Evolutionary conservation across 2,113 vertebrate species (phyloP).

Genomic region (Caloenas nicobarica): DNA sequence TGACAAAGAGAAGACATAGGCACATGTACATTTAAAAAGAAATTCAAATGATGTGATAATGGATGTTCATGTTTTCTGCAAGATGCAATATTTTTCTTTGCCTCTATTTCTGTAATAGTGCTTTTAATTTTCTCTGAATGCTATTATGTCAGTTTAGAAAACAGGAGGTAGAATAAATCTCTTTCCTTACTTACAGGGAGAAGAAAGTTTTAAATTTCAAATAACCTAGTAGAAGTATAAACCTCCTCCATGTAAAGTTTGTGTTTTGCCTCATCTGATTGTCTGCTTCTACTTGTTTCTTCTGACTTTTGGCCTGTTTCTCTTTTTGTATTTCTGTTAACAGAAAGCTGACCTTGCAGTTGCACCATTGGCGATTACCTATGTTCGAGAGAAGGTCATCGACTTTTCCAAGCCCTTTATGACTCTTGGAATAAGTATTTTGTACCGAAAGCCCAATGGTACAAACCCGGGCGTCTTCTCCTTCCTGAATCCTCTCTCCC

Average conservation of each 20-base stretch:
- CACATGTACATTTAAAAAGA: neutral
- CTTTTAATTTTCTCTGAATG: neutral
- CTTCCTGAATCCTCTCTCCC: conserved; percentile 99
- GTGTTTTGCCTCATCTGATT: conserved; percentile 81
- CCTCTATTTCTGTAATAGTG: neutral
- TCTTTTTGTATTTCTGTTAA: conserved; percentile 81
- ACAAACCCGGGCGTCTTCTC: conserved; percentile 99
- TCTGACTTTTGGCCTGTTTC: conserved; percentile 71
- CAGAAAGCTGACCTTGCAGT: conserved; percentile 99
- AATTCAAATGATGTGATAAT: neutral
- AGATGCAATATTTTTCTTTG: neutral
- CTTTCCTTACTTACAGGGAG: neutral
- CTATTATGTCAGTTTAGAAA: neutral
- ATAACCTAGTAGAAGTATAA: conserved; percentile 62
- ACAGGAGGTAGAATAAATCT: conserved; percentile 32
- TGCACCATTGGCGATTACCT: conserved; percentile 97
- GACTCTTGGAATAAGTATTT: conserved; percentile 99
- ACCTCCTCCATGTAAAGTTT: conserved; percentile 64
- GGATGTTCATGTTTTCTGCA: neutral
- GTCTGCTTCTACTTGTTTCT: conserved; percentile 63
- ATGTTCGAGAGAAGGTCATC: conserved; percentile 98
- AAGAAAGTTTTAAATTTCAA: conserved; percentile 70
- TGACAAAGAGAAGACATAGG: neutral
- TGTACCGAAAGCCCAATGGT: conserved; percentile 99
- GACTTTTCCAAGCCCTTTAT: conserved; percentile 99